Percentiles rank a stretch among this genome's conserved stretches.
Evolutionary conservation across 2,888 invertebrate species (phyloP).

Genomic region (Charanyca ferruginea): DNA sequence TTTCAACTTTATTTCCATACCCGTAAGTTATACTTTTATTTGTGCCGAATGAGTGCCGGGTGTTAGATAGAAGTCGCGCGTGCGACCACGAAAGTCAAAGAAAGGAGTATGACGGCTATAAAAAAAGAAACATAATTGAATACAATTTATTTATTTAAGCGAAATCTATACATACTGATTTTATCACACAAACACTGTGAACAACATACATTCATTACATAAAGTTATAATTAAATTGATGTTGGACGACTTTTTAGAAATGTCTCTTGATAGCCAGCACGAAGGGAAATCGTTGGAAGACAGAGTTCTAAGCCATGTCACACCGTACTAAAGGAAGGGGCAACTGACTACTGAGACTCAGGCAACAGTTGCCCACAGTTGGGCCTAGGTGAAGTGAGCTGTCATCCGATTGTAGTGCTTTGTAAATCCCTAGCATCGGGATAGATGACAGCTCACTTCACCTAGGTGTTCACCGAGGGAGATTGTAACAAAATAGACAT

Average conservation of each 20-base stretch:
- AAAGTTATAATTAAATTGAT: conserved; percentile 44
- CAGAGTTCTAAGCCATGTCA: conserved; percentile 21
- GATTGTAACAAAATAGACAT: too few relatives aligned
- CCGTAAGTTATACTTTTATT: too few relatives aligned
- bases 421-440: too few relatives aligned
- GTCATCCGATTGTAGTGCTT: too few relatives aligned
- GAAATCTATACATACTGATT: conserved; percentile 83
- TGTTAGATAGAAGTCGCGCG: too few relatives aligned
- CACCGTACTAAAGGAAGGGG: not conserved
- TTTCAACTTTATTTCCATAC: too few relatives aligned
- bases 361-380: conserved; percentile 21
- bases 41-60: too few relatives aligned
- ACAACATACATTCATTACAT: conserved; percentile 68
- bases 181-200: conserved; percentile 77
- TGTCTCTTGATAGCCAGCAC: conserved; percentile 41
- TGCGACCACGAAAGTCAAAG: too few relatives aligned
- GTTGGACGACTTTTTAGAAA: conserved; percentile 58
- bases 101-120: too few relatives aligned
- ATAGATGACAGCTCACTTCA: too few relatives aligned
- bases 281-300: conserved; percentile 40
- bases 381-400: too few relatives aligned
- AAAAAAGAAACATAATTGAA: conserved; percentile 71
- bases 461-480: too few relatives aligned
- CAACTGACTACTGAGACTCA: conserved; percentile 12
- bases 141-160: conserved; percentile 86